A percentile compares a stretch with the other conserved stretches of the same genome.
phyloP scores from a whole-genome alignment of 2,113 vertebrate species.

The Mesitornis unicolor region DNA sequence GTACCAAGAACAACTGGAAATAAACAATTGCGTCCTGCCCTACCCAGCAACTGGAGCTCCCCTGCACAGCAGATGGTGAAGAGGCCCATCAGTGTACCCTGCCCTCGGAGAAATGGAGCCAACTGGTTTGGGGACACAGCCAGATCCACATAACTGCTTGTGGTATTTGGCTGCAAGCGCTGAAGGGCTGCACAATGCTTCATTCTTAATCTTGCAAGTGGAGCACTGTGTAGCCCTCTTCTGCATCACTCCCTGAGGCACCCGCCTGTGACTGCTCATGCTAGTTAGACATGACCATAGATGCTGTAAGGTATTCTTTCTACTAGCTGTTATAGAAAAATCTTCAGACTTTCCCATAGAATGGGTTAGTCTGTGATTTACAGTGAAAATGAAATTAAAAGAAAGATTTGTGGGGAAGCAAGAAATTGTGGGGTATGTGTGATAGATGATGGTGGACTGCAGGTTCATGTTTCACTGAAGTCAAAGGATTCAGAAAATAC shows the following conservation, averaged over 20 bases:
- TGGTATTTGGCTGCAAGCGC: constrained; percentile 7
- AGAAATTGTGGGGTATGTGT: background rate
- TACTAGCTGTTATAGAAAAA: background rate
- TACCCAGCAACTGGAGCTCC: background rate
- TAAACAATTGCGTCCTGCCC: background rate
- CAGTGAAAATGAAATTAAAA: background rate
- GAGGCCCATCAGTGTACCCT: background rate
- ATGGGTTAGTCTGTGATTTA: background rate
- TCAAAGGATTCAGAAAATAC: background rate
- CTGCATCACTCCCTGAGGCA: background rate
- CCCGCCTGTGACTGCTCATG: fast-evolving
- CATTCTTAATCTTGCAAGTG: background rate
- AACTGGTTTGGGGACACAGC: background rate
- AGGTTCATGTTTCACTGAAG: background rate
- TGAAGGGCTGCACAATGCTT: background rate
- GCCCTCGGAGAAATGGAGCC: background rate
- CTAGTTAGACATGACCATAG: background rate
- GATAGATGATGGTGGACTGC: background rate
- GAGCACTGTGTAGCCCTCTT: background rate
- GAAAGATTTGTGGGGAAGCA: background rate
- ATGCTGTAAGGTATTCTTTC: background rate
- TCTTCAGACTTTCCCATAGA: background rate
- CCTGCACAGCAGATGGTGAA: background rate
- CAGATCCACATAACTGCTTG: background rate
- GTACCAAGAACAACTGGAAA: background rate